A percentile compares a stretch with the other conserved stretches of the same genome.
Evolutionary conservation across 2,797 vertebrate species (phyloP).

Genomic region (Zalophus californianus): DNA sequence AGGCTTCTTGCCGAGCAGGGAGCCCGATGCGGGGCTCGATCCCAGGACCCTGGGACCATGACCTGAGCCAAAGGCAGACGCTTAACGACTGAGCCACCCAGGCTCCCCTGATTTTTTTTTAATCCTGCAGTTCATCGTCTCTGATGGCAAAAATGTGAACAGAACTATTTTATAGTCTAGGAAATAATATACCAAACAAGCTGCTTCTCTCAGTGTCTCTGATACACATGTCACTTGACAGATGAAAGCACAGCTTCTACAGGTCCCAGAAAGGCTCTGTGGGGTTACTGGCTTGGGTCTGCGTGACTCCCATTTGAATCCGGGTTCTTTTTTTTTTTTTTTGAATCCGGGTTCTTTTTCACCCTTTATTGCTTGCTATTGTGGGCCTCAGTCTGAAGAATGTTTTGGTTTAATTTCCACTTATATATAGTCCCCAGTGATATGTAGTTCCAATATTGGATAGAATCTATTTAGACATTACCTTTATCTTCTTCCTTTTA

Average conservation of each 20-base stretch:
- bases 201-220: not conserved
- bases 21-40: too few species aligned
- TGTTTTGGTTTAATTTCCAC: not conserved
- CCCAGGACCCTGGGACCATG: too few species aligned
- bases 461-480: not conserved
- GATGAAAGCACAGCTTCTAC: not conserved
- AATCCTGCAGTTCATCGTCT: not conserved
- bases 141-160: not conserved
- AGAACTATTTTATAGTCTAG: not conserved
- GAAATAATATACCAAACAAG: not conserved
- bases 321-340: not conserved
- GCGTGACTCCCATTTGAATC: not conserved
- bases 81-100: too few species aligned
- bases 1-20: too few species aligned
- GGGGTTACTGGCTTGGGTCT: not conserved
- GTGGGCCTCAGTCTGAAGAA: fast-evolving
- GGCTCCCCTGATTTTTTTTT: not conserved
- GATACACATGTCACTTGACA: not conserved
- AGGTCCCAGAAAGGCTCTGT: not conserved
- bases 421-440: not conserved
- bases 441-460: not conserved
- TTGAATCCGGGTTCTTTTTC: not conserved
- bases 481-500: not conserved
- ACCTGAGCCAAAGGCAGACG: too few species aligned
- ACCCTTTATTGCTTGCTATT: not conserved